These are phyloP conservation scores for Lepidurus apus DNA, from an alignment of 1,140 invertebrate species.

Conservation along the genomic window DNA sequence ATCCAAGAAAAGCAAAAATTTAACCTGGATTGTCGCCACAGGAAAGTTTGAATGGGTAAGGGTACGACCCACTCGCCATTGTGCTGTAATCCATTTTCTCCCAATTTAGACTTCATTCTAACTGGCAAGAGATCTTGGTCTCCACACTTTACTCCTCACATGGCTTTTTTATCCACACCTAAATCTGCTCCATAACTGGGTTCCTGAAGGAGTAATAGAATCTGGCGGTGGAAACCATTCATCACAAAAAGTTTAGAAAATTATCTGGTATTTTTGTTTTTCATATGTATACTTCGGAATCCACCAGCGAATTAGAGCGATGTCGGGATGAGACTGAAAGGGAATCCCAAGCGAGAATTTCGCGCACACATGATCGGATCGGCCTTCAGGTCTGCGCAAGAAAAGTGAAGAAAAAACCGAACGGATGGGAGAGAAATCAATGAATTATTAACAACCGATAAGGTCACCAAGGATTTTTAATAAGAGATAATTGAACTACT, in stretches of 20 bases:
- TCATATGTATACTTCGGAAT: background rate
- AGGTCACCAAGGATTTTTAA: background rate
- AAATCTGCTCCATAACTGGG: background rate
- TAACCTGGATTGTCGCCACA: slow-evolving; percentile 93
- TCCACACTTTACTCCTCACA: background rate
- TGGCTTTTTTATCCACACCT: background rate
- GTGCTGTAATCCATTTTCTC: background rate
- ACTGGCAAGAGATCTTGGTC: background rate
- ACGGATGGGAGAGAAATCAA: background rate
- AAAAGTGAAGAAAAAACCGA: background rate
- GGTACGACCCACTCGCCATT: slow-evolving; percentile 65
- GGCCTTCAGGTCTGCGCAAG: background rate
- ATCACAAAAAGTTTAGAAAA: background rate
- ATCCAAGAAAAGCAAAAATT: slow-evolving; percentile 30
- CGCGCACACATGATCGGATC: background rate
- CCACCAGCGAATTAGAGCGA: background rate
- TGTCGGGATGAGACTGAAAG: slow-evolving; percentile 4
- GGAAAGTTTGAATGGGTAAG: slow-evolving; percentile 94
- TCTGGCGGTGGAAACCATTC: background rate
- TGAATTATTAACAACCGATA: slow-evolving; percentile 9
- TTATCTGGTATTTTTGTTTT: background rate
- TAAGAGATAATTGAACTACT: background rate
- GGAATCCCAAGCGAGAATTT: background rate
- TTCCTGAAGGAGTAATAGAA: background rate
- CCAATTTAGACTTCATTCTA: slow-evolving; percentile 23